phyloP scores from a whole-genome alignment of 30 jellyfish, hydroid and myxozoan genomes.

The Cassiopea xamachana region DNA sequence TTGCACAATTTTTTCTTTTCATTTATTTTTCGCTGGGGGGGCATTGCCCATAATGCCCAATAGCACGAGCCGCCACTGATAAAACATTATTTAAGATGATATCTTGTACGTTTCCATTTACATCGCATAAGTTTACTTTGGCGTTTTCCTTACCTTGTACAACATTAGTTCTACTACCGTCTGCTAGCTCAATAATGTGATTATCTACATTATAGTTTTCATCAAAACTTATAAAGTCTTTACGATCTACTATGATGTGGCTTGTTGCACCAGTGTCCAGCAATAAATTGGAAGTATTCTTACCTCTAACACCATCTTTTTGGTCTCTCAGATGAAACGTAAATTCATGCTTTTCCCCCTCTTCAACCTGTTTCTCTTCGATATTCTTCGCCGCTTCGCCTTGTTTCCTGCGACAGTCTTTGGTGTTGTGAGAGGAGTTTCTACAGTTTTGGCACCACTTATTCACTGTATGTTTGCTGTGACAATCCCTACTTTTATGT shows the following conservation, averaged over 20 bases:
- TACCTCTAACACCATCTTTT: not conserved
- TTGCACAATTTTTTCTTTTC: too few species aligned
- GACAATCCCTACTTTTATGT: not conserved
- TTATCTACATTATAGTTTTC: not conserved
- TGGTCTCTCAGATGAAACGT: not conserved
- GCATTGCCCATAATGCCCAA: too few species aligned
- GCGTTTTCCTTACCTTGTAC: slow-evolving; percentile 59
- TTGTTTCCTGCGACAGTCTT: not conserved
- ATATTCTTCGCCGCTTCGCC: not conserved
- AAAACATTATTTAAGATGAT: slow-evolving; percentile 21
- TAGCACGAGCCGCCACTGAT: too few species aligned
- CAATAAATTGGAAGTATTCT: not conserved
- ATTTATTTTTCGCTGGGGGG: too few species aligned
- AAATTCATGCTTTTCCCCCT: not conserved
- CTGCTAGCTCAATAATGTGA: slow-evolving; percentile 19
- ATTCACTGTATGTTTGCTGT: not conserved
- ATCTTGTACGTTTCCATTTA: slow-evolving; percentile 14
- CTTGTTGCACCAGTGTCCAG: slow-evolving; percentile 24
- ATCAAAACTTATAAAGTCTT: slow-evolving; percentile 6
- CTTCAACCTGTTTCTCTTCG: not conserved
- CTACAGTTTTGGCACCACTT: not conserved
- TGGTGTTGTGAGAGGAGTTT: not conserved
- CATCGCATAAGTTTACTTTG: slow-evolving; percentile 13
- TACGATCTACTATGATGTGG: slow-evolving; percentile 5
- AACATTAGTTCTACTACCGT: slow-evolving; percentile 45